Evolutionary conservation across 2,113 vertebrate species (phyloP).

Genomic region (Suncus etruscus): DNA sequence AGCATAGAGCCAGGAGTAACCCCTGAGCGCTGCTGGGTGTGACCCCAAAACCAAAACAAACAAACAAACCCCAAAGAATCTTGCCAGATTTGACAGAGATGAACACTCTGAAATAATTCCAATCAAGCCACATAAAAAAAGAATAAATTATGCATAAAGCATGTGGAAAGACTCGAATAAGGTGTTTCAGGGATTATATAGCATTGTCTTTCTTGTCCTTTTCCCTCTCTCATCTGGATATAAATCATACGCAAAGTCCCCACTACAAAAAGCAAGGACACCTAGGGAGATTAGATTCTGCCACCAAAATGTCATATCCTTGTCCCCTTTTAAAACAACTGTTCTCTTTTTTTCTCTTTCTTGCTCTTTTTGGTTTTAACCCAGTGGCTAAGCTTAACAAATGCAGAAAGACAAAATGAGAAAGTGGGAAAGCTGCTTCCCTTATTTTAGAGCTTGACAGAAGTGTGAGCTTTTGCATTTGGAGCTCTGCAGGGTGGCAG

Average conservation of each 20-base stretch:
- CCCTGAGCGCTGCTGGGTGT: too few relatives aligned
- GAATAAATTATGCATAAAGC: conserved; percentile 20
- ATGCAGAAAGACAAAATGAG: conserved; percentile 57
- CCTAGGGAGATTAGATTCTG: neutral
- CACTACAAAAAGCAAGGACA: neutral
- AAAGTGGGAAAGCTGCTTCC: conserved; percentile 68
- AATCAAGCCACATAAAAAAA: conserved; percentile 15
- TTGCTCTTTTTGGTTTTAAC: conserved; percentile 40
- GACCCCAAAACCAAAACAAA: too few relatives aligned
- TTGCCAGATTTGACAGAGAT: conserved; percentile 33
- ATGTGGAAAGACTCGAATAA: neutral
- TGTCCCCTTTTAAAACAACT: too few relatives aligned
- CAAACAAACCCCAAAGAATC: neutral
- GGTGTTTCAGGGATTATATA: neutral
- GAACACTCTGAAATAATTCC: conserved; percentile 33
- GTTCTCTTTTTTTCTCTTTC: neutral
- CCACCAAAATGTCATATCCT: neutral
- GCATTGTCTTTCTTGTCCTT: neutral
- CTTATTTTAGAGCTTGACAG: conserved; percentile 73
- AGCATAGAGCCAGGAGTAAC: too few relatives aligned
- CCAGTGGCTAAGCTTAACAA: conserved; percentile 58
- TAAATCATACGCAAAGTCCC: conserved; percentile 17
- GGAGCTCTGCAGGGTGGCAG: conserved; percentile 76
- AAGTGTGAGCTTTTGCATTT: conserved; percentile 69
- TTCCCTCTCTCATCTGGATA: neutral